Conservation (phyloP, 2,113 vertebrate genomes). For the Peromyscus polionotus region DNA sequence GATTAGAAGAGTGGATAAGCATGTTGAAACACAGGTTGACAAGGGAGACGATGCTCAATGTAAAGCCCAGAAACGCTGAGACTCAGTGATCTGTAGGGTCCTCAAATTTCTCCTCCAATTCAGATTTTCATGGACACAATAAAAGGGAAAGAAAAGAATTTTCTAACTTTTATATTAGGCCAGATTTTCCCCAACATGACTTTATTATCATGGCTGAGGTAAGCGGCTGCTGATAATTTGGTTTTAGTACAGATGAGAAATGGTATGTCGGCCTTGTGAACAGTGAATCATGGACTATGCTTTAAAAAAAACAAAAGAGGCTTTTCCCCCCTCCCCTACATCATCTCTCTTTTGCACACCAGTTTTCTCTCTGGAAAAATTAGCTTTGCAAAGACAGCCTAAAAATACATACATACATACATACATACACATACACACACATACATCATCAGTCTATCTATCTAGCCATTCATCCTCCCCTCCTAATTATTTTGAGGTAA, state of each 20-base stretch:
- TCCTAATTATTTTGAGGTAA: conserved; percentile 34
- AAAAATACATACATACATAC: no score
- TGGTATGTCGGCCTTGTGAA: neutral
- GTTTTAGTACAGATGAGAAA: neutral
- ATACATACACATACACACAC: no score
- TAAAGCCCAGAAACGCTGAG: neutral
- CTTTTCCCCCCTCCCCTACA: fast-evolving
- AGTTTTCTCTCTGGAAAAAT: neutral
- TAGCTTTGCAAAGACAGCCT: neutral
- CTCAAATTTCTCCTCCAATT: neutral
- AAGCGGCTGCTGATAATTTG: neutral
- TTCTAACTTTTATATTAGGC: neutral
- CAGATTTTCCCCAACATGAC: neutral
- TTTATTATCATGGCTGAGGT: neutral
- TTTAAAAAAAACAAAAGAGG: neutral
- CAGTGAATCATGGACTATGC: neutral
- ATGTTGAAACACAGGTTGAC: neutral
- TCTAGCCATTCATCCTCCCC: neutral
- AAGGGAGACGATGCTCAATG: neutral
- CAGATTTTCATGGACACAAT: conserved; percentile 11
- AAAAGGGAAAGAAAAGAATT: conserved; percentile 31
- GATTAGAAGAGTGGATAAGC: neutral
- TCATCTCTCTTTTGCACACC: neutral
- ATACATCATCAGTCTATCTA: neutral
- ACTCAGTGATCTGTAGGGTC: neutral